Evolutionary conservation across 1,140 invertebrate genomes (phyloP), one percentile per base, ranked within the genome.

Genomic region (Nylanderia fulva): DNA sequence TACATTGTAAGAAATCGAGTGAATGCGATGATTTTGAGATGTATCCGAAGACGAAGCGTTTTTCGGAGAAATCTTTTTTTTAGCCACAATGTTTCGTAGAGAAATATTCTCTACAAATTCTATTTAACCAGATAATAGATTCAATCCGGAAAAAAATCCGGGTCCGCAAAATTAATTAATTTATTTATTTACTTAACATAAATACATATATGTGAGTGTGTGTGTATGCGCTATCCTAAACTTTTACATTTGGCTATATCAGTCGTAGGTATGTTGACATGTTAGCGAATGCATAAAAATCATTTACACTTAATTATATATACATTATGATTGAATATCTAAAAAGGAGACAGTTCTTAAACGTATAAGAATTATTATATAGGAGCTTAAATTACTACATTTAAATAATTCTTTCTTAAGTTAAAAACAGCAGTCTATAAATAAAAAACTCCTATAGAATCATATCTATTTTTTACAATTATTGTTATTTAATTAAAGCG

Each of bases 191-290:
- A 48, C 11, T 45, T 45, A 87, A 86, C 68, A 92, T 92, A 92
- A 90, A 90, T 90, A 91, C 90, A 63, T 80, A 66, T 68, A 86
- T 15, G 42, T 45, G 13, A 15, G 45, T 15, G 45, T 5, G 13
- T 6, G 15, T 48, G 45, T 18, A 9, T 9, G 42, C 11, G 45
- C 4, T 56, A 71, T 60, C 56, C 90, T 92, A 89, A 90, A 84
- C 85, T 88, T 90, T 86, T 92, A 92, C 86, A 93, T 93, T 93
- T 93, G 93, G 92, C 91, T 93, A 91, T 56, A 92, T 93, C 93
- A 93, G 92, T 93, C 93, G 86, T 90, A 88, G 74, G 85, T 85
- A 88, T 91, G 71, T 60, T 72, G 48, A 80, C 33, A 36, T 24
- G 68, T 72, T 42, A 54, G 54, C 60, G 58, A 69, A 54, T 68